These are phyloP conservation scores for Stomatorhinus ivindoensis DNA, from an alignment of 2,113 vertebrate genomes.

Conservation along the genomic window DNA sequence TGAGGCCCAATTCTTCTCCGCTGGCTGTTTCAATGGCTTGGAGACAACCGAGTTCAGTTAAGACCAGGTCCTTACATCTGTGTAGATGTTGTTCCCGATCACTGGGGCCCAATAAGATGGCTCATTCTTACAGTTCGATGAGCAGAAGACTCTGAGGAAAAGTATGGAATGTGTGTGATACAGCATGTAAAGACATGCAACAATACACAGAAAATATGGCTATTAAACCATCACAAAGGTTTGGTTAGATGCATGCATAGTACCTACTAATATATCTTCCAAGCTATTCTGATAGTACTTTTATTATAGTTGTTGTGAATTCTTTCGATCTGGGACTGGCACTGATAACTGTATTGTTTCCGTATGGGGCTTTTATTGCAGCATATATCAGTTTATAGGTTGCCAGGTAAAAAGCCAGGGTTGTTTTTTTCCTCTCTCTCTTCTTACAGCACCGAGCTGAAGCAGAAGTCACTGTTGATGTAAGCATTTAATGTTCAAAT, in stretches of 20 bases:
- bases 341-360: too few relatives aligned
- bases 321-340: too few relatives aligned
- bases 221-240: neutral
- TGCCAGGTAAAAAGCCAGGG: too few relatives aligned
- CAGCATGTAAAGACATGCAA: neutral
- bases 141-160: slow-evolving; percentile 73
- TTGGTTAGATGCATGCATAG: neutral
- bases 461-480: too few relatives aligned
- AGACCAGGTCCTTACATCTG: slow-evolving; percentile 74
- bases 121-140: slow-evolving; percentile 72
- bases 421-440: too few relatives aligned
- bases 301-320: neutral
- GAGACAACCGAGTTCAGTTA: neutral
- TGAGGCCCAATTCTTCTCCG: neutral
- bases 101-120: slow-evolving; percentile 86
- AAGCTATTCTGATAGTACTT: neutral
- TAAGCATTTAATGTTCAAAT: too few relatives aligned
- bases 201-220: neutral
- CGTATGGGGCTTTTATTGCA: too few relatives aligned
- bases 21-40: neutral
- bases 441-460: too few relatives aligned
- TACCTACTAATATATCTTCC: neutral
- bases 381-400: too few relatives aligned
- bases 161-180: slow-evolving; percentile 15
- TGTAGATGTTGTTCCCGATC: slow-evolving; percentile 78